Evolutionary conservation across 2,113 vertebrate species (phyloP).

Genomic region (Sialia sialis): DNA sequence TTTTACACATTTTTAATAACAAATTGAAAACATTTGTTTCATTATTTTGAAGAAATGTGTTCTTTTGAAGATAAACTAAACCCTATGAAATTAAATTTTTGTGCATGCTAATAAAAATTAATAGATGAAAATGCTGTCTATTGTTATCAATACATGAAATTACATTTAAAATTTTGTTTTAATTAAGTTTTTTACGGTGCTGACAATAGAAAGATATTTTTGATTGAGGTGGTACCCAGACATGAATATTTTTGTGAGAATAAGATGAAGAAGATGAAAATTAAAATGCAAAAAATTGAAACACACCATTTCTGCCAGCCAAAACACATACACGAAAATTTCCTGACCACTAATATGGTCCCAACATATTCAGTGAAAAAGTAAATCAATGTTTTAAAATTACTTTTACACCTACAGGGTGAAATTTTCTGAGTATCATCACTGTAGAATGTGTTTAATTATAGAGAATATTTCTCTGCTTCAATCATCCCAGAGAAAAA

Average conservation of each 20-base stretch:
- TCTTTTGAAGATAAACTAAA: neutral
- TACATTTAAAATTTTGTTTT: neutral
- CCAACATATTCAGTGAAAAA: neutral
- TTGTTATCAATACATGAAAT: neutral
- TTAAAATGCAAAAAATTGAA: neutral
- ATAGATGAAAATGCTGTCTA: neutral
- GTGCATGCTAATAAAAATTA: neutral
- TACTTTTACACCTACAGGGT: neutral
- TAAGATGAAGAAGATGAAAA: neutral
- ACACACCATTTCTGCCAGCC: neutral
- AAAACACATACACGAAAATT: neutral
- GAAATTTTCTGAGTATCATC: neutral
- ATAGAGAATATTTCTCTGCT: neutral
- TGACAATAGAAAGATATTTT: neutral
- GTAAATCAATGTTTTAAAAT: neutral
- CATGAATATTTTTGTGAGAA: neutral
- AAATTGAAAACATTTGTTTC: neutral
- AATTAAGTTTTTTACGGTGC: neutral
- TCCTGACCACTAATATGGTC: neutral
- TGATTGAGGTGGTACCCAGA: neutral
- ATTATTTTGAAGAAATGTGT: neutral
- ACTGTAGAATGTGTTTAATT: neutral
- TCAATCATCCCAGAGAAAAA: neutral
- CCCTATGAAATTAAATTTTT: neutral
- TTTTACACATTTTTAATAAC: neutral